phyloP scores from a whole-genome alignment of 2,888 invertebrate species.

The Megastigmus dorsalis region DNA sequence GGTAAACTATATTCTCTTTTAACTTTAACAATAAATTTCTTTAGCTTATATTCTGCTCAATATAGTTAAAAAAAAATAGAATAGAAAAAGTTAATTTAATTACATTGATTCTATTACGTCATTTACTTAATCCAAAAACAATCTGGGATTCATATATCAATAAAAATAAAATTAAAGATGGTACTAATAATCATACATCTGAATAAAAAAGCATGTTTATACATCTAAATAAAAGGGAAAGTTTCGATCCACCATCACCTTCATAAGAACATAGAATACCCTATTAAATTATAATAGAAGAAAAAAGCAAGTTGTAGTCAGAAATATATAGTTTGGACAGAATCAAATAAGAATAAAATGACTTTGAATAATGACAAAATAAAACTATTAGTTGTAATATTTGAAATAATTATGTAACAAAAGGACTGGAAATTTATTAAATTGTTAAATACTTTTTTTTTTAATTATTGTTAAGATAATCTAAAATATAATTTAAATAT shows the following conservation, averaged over 20 bases:
- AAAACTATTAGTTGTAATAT: too few species aligned
- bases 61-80: constrained; percentile 4
- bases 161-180: background rate
- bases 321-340: background rate
- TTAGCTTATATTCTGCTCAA: constrained; percentile 30
- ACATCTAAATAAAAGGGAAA: constrained; percentile 1
- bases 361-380: too few species aligned
- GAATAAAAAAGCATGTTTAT: constrained; percentile 6
- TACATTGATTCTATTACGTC: background rate
- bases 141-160: constrained; percentile 21
- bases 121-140: constrained; percentile 22
- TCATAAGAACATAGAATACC: constrained; percentile 6
- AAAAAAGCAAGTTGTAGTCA: background rate
- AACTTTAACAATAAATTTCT: background rate
- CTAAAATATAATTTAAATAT: background rate
- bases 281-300: background rate
- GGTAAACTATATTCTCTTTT: background rate
- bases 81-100: constrained; percentile 18
- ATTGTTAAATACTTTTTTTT: too few species aligned
- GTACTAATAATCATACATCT: background rate
- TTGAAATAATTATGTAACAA: too few species aligned
- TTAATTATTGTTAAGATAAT: background rate
- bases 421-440: too few species aligned
- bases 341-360: background rate
- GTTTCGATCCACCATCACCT: constrained; percentile 37